phyloP scores from a whole-genome alignment of 1,140 invertebrate genomes.

The Cylas formicarius region DNA sequence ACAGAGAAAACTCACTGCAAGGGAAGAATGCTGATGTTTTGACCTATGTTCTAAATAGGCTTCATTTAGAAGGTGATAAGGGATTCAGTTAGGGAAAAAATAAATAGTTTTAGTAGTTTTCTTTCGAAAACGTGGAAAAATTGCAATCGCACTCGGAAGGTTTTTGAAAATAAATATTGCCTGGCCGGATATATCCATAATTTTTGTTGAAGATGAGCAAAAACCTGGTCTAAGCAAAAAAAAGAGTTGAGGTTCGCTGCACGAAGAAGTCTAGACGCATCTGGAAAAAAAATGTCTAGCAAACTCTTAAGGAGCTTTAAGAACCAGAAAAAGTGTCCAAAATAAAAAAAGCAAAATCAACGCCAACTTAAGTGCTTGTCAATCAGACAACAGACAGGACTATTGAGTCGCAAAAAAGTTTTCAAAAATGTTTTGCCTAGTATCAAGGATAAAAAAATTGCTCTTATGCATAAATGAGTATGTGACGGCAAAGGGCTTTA shows the following conservation, averaged over 20 bases:
- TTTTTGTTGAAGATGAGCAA: background rate
- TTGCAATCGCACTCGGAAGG: constrained; percentile 1
- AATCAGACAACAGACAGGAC: constrained; percentile 9
- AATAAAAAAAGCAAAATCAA: too few relatives aligned
- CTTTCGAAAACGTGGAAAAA: constrained; percentile 3
- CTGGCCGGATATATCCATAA: background rate
- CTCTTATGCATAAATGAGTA: background rate
- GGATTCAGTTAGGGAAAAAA: background rate
- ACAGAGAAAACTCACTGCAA: background rate
- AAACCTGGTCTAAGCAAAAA: background rate
- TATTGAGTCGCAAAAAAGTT: constrained; percentile 1
- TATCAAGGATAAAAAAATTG: background rate
- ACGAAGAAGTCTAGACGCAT: too few relatives aligned
- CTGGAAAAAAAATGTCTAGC: too few relatives aligned
- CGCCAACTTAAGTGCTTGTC: background rate
- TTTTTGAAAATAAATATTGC: background rate
- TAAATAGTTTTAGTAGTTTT: constrained; percentile 3
- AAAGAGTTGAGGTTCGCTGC: background rate
- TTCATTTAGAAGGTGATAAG: background rate
- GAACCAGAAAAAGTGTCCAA: too few relatives aligned
- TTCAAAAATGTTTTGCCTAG: background rate
- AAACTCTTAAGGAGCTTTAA: too few relatives aligned
- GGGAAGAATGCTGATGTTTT: constrained; percentile 2
- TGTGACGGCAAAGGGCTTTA: background rate
- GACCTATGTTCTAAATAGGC: constrained; percentile 1